Evolutionary conservation across 1,140 invertebrate species (phyloP), one percentile per base, ranked within the genome.

Genomic region (Hycleus cichorii): DNA sequence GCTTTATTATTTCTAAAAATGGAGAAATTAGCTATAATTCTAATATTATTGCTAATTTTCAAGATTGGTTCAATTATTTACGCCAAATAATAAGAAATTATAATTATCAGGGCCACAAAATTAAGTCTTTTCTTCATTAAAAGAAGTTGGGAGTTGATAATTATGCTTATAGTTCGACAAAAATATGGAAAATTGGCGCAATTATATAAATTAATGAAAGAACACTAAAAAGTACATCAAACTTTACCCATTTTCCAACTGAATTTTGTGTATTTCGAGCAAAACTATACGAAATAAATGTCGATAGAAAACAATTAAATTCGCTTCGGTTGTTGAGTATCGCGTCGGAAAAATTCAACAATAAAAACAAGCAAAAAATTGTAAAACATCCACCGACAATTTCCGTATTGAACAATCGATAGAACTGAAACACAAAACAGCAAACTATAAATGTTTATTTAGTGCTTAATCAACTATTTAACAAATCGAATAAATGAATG

Each of bases 401-500:
- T 53, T 53, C 38, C 40, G 52, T 53, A 18, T 18, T 18, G 18
- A 18, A 27, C 45, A 50, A 56, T 49, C 58, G 47, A 46, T 59
- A 32, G 7, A 5, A 32, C 52, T 49, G 39, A 59, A 54, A 25
- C 32, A 32, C 32, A 46, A 44, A 55, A 60, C 59, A 57, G 7
- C 50, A 58, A 62, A 58, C 56, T 54, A 49, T 24, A 49, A 51
- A 57, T 50, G 59, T 61, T 61, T 58, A 57, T 61, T 58, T 58
- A 53, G 50, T 58, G 42, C 44, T 55, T 32, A 58, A 62, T 62
- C 60, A 62, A 62, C 47, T 52, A 58, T 62, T 62, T 53, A 62
- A 62, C 56, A 62, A 32, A 62, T 62, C 60, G 50, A 58, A 32
- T 7, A 32, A 32, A 49, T 54, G 60, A 54, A 45, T 58, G 50